phyloP scores from a whole-genome alignment of 2,888 invertebrate genomes.

The Andrena chrysosceles region DNA sequence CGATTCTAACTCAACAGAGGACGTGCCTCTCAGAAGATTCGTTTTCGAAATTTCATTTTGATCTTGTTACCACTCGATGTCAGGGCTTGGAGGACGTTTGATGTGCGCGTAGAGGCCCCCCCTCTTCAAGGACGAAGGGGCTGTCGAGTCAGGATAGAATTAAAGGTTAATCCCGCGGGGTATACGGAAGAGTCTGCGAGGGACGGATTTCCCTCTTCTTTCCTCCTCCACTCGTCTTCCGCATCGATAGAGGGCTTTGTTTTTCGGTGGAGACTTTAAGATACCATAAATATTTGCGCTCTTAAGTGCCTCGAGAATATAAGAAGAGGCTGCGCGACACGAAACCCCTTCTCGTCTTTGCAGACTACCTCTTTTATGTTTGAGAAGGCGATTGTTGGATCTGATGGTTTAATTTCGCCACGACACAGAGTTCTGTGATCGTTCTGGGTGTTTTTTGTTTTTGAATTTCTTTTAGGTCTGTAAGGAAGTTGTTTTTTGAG shows the following conservation, averaged over 20 bases:
- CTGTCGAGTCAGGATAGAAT: conserved; percentile 82
- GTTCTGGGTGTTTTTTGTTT: background rate
- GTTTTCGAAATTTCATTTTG: conserved; percentile 74
- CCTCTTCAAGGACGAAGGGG: conserved; percentile 74
- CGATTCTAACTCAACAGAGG: background rate
- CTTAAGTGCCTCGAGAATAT: conserved; percentile 78
- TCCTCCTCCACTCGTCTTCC: conserved; percentile 57
- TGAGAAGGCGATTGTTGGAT: conserved; percentile 2
- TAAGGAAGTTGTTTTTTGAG: background rate
- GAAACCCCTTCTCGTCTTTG: background rate
- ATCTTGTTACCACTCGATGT: conserved; percentile 65
- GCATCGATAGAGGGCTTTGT: conserved; percentile 73
- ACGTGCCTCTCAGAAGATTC: conserved; percentile 24
- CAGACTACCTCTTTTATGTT: background rate
- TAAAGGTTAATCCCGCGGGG: conserved; percentile 84
- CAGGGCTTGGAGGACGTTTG: conserved; percentile 69
- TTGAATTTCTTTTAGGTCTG: background rate
- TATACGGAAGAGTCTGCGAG: conserved; percentile 58
- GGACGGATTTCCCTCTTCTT: conserved; percentile 56
- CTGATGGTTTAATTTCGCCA: conserved; percentile 12
- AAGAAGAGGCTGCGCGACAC: conserved; percentile 61
- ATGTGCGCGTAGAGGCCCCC: conserved; percentile 68
- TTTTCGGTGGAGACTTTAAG: conserved; percentile 73
- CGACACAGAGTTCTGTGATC: background rate
- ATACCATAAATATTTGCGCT: conserved; percentile 83